Conservation (phyloP, 2,888 invertebrate genomes). For the Tenodera sinensis region DNA sequence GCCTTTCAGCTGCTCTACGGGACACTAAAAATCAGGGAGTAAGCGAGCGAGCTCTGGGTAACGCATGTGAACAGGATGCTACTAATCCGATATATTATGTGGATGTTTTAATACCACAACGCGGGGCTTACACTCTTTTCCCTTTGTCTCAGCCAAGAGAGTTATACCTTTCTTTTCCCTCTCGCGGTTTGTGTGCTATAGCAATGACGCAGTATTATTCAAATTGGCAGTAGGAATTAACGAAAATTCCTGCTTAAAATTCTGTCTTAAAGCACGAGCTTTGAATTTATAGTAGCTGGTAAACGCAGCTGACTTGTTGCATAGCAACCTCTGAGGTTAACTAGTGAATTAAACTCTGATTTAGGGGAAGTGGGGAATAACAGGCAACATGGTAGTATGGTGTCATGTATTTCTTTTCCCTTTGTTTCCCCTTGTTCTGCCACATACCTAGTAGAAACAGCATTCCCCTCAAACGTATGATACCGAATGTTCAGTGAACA, state of each 20-base stretch:
- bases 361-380: too few species aligned
- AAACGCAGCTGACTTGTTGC: too few species aligned
- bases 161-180: background rate
- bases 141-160: background rate
- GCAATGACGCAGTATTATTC: background rate
- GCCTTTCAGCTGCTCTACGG: background rate
- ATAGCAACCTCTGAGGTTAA: too few species aligned
- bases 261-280: background rate
- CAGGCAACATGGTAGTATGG: too few species aligned
- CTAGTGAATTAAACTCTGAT: too few species aligned
- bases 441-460: too few species aligned
- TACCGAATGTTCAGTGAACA: too few species aligned
- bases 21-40: background rate
- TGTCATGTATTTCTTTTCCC: too few species aligned
- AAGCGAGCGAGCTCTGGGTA: too few species aligned
- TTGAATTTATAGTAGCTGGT: background rate
- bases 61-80: background rate
- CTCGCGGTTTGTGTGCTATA: background rate
- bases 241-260: background rate
- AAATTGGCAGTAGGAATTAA: background rate
- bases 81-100: background rate
- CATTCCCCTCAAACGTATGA: too few species aligned
- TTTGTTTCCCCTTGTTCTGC: too few species aligned
- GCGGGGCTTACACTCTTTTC: background rate
- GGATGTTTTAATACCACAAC: background rate